Conservation (phyloP, 1,140 invertebrate genomes). For the Drosophila punjabiensis region DNA sequence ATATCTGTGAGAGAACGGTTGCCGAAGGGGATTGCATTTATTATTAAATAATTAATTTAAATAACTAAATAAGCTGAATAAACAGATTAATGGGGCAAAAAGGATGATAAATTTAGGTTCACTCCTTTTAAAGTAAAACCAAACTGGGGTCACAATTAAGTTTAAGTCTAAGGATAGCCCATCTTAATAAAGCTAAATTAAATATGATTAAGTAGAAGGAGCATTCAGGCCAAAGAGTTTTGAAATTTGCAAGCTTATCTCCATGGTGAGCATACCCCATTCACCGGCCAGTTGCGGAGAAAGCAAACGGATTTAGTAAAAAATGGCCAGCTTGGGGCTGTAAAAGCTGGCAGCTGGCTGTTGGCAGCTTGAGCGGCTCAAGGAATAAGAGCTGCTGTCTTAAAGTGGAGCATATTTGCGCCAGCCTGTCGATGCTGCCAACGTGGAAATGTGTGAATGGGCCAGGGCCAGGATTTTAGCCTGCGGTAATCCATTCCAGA, state of each 20-base stretch:
- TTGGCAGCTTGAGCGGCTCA: conserved; percentile 36
- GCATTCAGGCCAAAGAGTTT: not conserved
- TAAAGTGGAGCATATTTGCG: conserved; percentile 53
- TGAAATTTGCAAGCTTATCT: conserved; percentile 6
- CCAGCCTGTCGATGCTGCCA: conserved; percentile 23
- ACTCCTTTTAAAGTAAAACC: not conserved
- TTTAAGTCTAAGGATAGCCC: not conserved
- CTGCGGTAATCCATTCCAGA: conserved; percentile 63
- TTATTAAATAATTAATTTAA: not conserved
- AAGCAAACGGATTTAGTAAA: conserved; percentile 31
- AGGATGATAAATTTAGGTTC: not conserved
- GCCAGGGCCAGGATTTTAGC: conserved; percentile 35
- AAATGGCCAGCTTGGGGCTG: conserved; percentile 27
- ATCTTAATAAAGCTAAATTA: not conserved
- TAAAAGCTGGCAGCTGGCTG: conserved; percentile 30
- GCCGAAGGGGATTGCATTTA: too few species aligned
- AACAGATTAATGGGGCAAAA: not conserved
- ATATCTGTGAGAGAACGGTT: not conserved
- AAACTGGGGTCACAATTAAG: not conserved
- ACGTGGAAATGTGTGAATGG: conserved; percentile 41
- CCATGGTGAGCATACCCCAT: conserved; percentile 32
- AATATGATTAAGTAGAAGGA: not conserved
- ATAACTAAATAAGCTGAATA: not conserved
- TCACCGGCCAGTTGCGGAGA: conserved; percentile 1
- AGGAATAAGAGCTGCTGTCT: conserved; percentile 29